These are phyloP conservation scores for Caprella mutica DNA, from an alignment of 2,888 invertebrate species.

Conservation along the genomic window DNA sequence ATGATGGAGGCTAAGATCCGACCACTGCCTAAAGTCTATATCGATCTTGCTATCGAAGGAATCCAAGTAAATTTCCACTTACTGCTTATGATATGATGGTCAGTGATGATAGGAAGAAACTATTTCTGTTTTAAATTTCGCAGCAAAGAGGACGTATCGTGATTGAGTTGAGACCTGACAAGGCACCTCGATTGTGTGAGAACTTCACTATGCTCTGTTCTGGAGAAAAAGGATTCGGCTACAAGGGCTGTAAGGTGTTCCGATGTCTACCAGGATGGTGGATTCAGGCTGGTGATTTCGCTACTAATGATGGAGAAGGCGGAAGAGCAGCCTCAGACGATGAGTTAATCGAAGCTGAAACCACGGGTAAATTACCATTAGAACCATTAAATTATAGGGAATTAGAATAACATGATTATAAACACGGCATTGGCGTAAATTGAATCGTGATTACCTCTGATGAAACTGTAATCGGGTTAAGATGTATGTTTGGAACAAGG, in stretches of 20 bases:
- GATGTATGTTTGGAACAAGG: too few relatives aligned
- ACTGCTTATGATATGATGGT: neutral
- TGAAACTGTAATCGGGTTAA: too few relatives aligned
- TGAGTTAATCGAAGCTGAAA: conserved; percentile 69
- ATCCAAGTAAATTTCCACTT: neutral
- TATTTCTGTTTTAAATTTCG: neutral
- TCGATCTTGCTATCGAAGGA: conserved; percentile 17
- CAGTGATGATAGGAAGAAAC: too few relatives aligned
- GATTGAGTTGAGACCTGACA: conserved; percentile 63
- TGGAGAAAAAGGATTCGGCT: conserved; percentile 62
- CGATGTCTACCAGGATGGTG: conserved; percentile 35
- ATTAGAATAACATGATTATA: too few relatives aligned
- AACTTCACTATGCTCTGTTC: conserved; percentile 61
- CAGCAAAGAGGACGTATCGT: conserved; percentile 52
- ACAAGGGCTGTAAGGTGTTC: conserved; percentile 66
- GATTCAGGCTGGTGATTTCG: conserved; percentile 53
- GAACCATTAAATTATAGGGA: too few relatives aligned
- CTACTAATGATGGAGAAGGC: conserved; percentile 66
- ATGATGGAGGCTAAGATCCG: conserved; percentile 19
- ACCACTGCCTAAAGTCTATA: conserved; percentile 23
- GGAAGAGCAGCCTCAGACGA: conserved; percentile 64
- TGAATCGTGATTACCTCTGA: too few relatives aligned
- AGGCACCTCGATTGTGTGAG: conserved; percentile 68
- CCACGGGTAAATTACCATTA: conserved; percentile 43
- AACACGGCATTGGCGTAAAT: too few relatives aligned